These are phyloP conservation scores for Drosophila diplacantha DNA, from an alignment of 2,888 invertebrate species.

Conservation along the genomic window DNA sequence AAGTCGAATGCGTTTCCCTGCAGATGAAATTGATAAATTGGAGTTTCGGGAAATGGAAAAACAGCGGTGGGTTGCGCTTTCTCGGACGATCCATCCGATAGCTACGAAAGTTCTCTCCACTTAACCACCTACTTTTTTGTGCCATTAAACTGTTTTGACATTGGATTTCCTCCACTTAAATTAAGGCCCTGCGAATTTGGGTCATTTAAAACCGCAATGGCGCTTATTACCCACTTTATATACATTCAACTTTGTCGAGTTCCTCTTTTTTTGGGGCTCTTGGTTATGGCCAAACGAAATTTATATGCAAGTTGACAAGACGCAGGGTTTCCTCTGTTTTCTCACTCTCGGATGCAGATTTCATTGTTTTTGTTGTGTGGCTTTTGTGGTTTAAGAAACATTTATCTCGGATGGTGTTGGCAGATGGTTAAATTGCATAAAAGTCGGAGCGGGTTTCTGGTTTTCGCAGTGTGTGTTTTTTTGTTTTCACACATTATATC, in stretches of 20 bases:
- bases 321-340: slow-evolving; percentile 38
- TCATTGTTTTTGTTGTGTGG: slow-evolving; percentile 29
- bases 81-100: slow-evolving; percentile 36
- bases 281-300: slow-evolving; percentile 45
- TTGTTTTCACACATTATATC: slow-evolving; percentile 9
- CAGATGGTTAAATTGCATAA: slow-evolving; percentile 51
- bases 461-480: slow-evolving; percentile 3
- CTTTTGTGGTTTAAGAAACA: slow-evolving; percentile 49
- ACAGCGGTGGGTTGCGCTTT: slow-evolving; percentile 2
- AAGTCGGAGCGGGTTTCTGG: slow-evolving; percentile 2
- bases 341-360: slow-evolving; percentile 32
- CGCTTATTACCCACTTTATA: slow-evolving; percentile 30
- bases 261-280: slow-evolving; percentile 7
- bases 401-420: slow-evolving; percentile 48
- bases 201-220: slow-evolving; percentile 49
- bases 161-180: slow-evolving; percentile 2
- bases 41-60: slow-evolving; percentile 13
- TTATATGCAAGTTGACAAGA: slow-evolving; percentile 52
- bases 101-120: slow-evolving; percentile 31
- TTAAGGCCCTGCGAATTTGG: slow-evolving; percentile 38
- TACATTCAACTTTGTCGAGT: slow-evolving; percentile 4
- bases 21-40: slow-evolving; percentile 20
- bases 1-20: slow-evolving; percentile 31
- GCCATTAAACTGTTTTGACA: slow-evolving; percentile 12
- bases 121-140: slow-evolving; percentile 24